Evolutionary conservation across 2,888 invertebrate species (phyloP), one percentile per base, ranked within the genome.

Genomic region (Slavum lentiscoides): DNA sequence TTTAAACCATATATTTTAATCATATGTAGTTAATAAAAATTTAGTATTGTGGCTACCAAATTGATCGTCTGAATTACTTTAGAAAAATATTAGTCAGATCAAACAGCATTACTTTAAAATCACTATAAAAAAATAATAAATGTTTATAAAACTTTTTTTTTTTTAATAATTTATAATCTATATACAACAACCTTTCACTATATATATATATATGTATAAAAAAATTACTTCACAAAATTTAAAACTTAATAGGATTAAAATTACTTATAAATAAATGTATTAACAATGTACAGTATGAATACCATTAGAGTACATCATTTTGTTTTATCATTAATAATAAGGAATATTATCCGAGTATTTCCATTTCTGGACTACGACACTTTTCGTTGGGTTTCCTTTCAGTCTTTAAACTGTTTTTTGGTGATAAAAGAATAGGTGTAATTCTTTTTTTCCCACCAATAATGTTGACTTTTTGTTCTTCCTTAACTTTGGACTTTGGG

Each of bases 371-470:
- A 64, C 72, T 80, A 19, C 8, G 19, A 58, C 64, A 72, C 21
- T 55, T 70, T 6, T 80, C 55, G 19, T 15, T 58, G 30, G 59
- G 11, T 67, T 80, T 72, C 8, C 19, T 55, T 6, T 17, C 9
- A 0, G 17, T 39, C 53, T 80, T 80, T 0, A 66, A 43, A 15
- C 55, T 70, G 39, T 80, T 80, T 72, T 72, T 80, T 5, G 80
- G 80, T 2, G 80, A 80, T 80, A 80, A 72, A 39, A 72, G 23
- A 39, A 80, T 66, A 15, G 80, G 80, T 9, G 72, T 72, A 43
- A 80, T 72, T 37, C 80, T 80, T 30, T 80, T 80, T 80, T 80
- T 80, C 0, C 80, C 80, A 13, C 39, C 80, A 11, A 80, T 8
- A 58, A 80, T 58, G 6, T 58, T 64, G 5, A 80, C 5, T 72